Conservation (phyloP, 64 coral and sea anemone genomes). For the Actinia tenebrosa region DNA sequence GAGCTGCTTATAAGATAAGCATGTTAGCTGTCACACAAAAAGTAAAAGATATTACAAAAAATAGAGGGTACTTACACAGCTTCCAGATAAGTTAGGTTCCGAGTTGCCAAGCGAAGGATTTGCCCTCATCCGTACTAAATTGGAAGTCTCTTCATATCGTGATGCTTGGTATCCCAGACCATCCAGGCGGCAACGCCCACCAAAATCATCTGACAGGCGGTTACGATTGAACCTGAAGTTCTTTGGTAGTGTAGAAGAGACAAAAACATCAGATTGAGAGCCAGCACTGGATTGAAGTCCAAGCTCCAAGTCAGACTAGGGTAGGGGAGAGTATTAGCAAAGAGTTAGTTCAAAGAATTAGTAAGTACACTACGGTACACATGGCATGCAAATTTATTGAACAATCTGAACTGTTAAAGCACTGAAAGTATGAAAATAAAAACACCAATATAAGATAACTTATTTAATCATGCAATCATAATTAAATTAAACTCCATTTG, state of each 20-base stretch:
- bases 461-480: too few species aligned
- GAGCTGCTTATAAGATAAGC: too few species aligned
- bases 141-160: constrained; percentile 74
- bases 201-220: constrained; percentile 77
- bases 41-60: too few species aligned
- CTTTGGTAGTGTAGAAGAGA: constrained; percentile 65
- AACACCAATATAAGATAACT: too few species aligned
- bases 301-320: constrained; percentile 67
- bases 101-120: constrained; percentile 83
- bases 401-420: too few species aligned
- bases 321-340: not conserved
- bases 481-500: too few species aligned
- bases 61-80: constrained; percentile 69
- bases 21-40: too few species aligned
- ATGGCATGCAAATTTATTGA: not conserved
- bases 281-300: constrained; percentile 58
- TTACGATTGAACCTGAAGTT: constrained; percentile 76
- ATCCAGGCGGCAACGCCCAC: constrained; percentile 22
- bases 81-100: constrained; percentile 74
- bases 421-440: too few species aligned
- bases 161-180: constrained; percentile 50
- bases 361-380: not conserved
- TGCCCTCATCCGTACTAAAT: constrained; percentile 84
- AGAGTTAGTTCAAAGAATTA: constrained; percentile 9
- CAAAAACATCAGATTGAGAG: constrained; percentile 77